Base-by-base conservation (phyloP, 2,888 invertebrate genomes). In the Agrotis segetum region DNA sequence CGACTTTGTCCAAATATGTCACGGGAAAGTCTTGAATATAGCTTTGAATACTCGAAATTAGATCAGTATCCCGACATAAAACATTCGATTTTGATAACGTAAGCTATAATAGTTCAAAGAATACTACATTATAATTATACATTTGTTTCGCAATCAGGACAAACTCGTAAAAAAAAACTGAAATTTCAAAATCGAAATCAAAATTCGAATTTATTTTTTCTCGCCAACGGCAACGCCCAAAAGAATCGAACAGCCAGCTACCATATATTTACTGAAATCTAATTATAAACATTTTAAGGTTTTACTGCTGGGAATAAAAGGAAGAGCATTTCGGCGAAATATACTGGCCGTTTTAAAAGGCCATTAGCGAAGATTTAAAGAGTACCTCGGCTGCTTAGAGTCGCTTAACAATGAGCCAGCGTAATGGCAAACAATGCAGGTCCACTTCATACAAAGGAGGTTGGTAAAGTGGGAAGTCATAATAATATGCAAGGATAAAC, bases 341-440 rank as follows among this genome's bases (percentile, higher is more conserved):
- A 92, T 92, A 93, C 92, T 89, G 92, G 90, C 84, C 91, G 90
- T 92, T 94, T 94, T 92, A 93, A 93, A 93, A 92, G 93, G 89
- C 92, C 92, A 93, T 94, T 94, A 93, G 90, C 82, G 92, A 92
- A 94, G 93, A 94, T 94, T 94, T 94, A 94, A 92, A 92, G 93
- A 92, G 92, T 91, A 89, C 90, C 90, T 90, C 87, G 82, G 87
- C 88, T 91, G 92, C 90, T 92, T 92, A 91, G 86, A 92, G 92
- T 92, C 89, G 91, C 88, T 90, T 92, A 90, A 92, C 94, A 93
- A 93, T 93, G 91, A 91, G 89, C 88, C 87, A 85, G 85, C 82
- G 84, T 92, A 92, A 92, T 91, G 85, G 91, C 86, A 89, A 91
- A 92, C 92, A 92, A 91, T 90, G 90, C 89, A 88, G 84, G 88